Conservation (phyloP, 1,140 invertebrate species). For the Paracyclopina nana region DNA sequence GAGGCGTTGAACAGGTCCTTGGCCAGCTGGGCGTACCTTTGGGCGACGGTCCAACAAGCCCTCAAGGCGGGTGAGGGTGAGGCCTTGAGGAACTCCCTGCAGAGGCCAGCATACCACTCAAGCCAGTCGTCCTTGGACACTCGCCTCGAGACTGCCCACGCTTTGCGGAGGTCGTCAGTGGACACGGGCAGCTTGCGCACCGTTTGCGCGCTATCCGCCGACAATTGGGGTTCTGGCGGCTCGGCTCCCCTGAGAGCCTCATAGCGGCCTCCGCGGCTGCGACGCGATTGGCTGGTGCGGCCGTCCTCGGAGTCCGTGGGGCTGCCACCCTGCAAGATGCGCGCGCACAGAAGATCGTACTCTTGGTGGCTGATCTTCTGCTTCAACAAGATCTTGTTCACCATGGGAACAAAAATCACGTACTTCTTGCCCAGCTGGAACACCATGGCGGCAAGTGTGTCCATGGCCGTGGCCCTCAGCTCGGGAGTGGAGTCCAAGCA, state of each 20-base stretch:
- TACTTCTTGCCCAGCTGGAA: constrained; percentile 74
- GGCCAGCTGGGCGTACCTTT: constrained; percentile 78
- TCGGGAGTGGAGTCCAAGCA: constrained; percentile 62
- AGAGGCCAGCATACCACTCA: constrained; percentile 79
- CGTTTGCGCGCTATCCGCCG: not conserved
- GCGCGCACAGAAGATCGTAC: constrained; percentile 43
- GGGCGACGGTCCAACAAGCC: constrained; percentile 74
- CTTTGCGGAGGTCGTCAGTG: constrained; percentile 41
- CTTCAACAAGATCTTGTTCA: constrained; percentile 57
- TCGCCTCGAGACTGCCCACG: constrained; percentile 67
- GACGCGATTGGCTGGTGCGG: not conserved
- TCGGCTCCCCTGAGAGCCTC: not conserved
- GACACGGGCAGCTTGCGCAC: not conserved
- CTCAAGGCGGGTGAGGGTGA: constrained; percentile 78
- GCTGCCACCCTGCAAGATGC: constrained; percentile 28
- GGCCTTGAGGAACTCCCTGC: constrained; percentile 80
- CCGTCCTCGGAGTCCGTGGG: not conserved
- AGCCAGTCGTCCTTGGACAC: constrained; percentile 97
- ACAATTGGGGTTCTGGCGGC: not conserved
- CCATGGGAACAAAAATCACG: constrained; percentile 73
- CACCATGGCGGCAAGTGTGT: constrained; percentile 67
- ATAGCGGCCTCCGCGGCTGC: not conserved
- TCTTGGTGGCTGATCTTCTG: constrained; percentile 58
- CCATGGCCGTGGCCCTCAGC: constrained; percentile 59
- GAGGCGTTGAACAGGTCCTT: constrained; percentile 94